Conservation (phyloP, 2,113 vertebrate genomes). For the Climacteris rufus region DNA sequence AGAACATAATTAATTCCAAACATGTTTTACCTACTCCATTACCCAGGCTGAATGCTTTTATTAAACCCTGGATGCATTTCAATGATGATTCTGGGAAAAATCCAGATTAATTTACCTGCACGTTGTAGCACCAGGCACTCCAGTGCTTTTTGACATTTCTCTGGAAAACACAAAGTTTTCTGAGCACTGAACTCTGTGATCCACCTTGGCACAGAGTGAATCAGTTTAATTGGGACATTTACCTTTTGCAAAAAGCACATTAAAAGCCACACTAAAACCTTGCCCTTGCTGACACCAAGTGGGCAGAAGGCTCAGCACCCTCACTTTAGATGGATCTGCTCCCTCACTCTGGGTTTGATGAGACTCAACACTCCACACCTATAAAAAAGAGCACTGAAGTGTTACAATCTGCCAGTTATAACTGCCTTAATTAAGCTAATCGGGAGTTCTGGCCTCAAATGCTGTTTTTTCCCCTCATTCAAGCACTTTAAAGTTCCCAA, state of each 20-base stretch:
- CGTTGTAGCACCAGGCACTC: rapidly evolving
- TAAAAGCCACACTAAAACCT: no score
- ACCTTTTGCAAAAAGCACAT: background rate
- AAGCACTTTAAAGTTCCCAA: background rate
- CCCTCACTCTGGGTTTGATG: no score
- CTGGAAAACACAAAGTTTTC: background rate
- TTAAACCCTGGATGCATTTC: background rate
- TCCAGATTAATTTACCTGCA: background rate
- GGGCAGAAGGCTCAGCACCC: background rate
- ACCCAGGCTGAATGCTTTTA: background rate
- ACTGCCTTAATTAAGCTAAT: background rate
- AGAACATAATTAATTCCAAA: background rate
- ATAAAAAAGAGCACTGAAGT: background rate
- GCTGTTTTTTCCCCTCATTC: background rate
- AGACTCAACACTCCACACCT: no score
- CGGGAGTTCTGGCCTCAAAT: background rate
- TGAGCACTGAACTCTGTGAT: rapidly evolving
- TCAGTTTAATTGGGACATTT: background rate
- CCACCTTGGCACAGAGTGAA: background rate
- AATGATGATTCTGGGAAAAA: rapidly evolving
- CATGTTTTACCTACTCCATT: background rate
- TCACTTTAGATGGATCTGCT: no score
- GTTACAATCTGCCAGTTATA: background rate
- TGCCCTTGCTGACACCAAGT: background rate
- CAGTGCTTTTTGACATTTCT: no score